Percentiles rank a stretch among this genome's conserved stretches.
Conservation (phyloP, 2,113 vertebrate species). For the Tylochromis polylepis region DNA sequence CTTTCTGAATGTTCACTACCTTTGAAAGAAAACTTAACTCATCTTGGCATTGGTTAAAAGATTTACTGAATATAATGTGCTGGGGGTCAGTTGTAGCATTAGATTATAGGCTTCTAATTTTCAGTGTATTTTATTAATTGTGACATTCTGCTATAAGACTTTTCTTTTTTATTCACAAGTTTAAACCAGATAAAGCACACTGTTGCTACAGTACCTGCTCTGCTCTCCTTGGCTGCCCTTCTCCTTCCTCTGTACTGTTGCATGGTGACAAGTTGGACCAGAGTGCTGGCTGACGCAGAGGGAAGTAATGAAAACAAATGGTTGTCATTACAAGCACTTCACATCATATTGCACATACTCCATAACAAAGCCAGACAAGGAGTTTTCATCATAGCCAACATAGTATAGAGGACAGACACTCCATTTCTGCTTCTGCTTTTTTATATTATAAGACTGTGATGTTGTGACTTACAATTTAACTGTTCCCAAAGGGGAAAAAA, state of each 20-base stretch:
- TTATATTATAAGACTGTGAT: constrained; percentile 23
- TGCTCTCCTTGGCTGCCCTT: constrained; percentile 21
- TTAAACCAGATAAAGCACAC: not conserved
- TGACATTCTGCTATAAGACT: not conserved
- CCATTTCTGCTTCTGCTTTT: constrained; percentile 35
- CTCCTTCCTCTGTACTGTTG: not conserved
- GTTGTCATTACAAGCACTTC: constrained; percentile 52
- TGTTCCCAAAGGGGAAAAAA: constrained; percentile 28
- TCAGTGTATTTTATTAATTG: not conserved
- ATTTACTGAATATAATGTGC: not conserved
- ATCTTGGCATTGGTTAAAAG: not conserved
- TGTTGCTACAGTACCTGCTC: not conserved
- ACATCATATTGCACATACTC: constrained; percentile 36
- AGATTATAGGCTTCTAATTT: not conserved
- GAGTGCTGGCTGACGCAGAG: constrained; percentile 22
- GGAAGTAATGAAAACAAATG: constrained; percentile 70
- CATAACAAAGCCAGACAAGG: constrained; percentile 50
- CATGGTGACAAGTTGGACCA: constrained; percentile 28
- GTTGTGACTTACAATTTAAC: constrained; percentile 38
- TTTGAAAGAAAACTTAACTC: not conserved
- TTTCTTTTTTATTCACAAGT: not conserved
- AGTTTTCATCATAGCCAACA: constrained; percentile 45
- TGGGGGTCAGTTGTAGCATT: not conserved
- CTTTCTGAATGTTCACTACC: not conserved
- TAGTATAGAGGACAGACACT: not conserved